Percentiles rank a stretch among this genome's conserved stretches.
Conservation (phyloP, 2,888 invertebrate genomes). For the Nemurella pictetii region DNA sequence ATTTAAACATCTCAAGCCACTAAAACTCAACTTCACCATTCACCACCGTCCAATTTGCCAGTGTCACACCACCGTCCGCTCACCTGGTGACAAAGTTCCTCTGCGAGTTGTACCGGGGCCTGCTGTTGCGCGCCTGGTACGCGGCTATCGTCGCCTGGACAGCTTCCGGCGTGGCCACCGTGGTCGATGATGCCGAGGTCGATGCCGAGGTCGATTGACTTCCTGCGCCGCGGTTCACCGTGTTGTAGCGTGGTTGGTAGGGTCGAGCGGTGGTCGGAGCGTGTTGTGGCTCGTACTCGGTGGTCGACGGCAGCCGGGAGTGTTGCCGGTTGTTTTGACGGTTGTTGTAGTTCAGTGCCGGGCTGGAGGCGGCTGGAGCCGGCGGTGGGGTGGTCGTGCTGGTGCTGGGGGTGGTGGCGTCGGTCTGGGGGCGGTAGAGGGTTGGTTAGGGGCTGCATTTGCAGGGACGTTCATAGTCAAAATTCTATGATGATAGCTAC, state of each 20-base stretch:
- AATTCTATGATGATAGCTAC: too few relatives aligned
- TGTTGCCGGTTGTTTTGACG: slow-evolving; percentile 31
- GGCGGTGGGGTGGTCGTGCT: slow-evolving; percentile 51
- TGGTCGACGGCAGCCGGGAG: neutral
- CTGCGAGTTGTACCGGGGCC: neutral
- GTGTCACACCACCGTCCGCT: too few relatives aligned
- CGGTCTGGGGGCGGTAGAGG: slow-evolving; percentile 32
- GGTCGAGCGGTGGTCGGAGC: slow-evolving; percentile 31
- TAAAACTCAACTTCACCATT: too few relatives aligned
- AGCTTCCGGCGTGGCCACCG: slow-evolving; percentile 33
- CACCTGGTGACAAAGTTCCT: slow-evolving; percentile 32
- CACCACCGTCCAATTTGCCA: too few relatives aligned
- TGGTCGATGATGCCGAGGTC: too few relatives aligned
- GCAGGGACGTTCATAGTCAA: slow-evolving; percentile 8
- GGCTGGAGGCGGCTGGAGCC: slow-evolving; percentile 18
- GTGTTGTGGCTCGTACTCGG: slow-evolving; percentile 43
- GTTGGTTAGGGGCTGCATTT: slow-evolving; percentile 35
- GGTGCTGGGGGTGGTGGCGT: slow-evolving; percentile 46
- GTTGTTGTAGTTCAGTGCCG: neutral
- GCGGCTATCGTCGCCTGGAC: slow-evolving; percentile 33
- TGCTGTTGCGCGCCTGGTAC: slow-evolving; percentile 21
- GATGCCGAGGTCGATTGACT: slow-evolving; percentile 31
- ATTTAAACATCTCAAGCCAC: too few relatives aligned
- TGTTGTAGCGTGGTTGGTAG: slow-evolving; percentile 40
- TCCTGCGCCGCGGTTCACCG: slow-evolving; percentile 34